Evolutionary conservation across 2,113 vertebrate genomes (phyloP), one percentile per base, ranked within the genome.

Genomic region (Salvelinus fontinalis): DNA sequence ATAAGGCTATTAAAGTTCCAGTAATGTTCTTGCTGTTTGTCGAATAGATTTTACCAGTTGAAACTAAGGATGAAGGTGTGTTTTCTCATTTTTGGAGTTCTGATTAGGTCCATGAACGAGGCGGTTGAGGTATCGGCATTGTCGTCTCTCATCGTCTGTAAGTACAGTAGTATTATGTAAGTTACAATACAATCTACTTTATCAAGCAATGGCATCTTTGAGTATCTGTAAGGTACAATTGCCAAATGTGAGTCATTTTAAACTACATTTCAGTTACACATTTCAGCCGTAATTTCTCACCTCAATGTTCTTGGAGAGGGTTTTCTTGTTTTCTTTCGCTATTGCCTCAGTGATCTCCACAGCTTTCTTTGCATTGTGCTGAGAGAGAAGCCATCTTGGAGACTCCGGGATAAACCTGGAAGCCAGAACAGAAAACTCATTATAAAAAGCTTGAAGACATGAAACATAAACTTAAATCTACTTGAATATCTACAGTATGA

Each of bases 341-440:
- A 99, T 93, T 48, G 80, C 83, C 75, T 88, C 90, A 4, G 96
- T 94, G 79, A 98, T 95, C 82, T 93, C 81, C 73, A 97, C 70
- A 0, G 97, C 98, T 86, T 93, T 86, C 3, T 91, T 80, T 51
- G 89, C 93, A 49, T 95, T 89, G 76, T 95, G 96, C 71, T 97
- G 96, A 24, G 96, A 97, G 39, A 98, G 87, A 12, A 99, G 95
- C 97, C 97, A 99, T n/a, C 97, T 91, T 1, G 97, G 97, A 80
- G 97, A 99, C 64, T 99, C 97, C 0, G 97, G 96, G 80, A 99
- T 93, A 39, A 94, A 90, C 97, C 97, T 99, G 86, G 66, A 64
- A 60, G 20, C 4, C 57, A 60, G 3, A 67, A 49, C 44, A 7
- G 18, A 44, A 44, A 67, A 18, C 16, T 39, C 48, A 77, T 26